Conservation (phyloP, 2,888 invertebrate genomes). For the Eretmocerus hayati region DNA sequence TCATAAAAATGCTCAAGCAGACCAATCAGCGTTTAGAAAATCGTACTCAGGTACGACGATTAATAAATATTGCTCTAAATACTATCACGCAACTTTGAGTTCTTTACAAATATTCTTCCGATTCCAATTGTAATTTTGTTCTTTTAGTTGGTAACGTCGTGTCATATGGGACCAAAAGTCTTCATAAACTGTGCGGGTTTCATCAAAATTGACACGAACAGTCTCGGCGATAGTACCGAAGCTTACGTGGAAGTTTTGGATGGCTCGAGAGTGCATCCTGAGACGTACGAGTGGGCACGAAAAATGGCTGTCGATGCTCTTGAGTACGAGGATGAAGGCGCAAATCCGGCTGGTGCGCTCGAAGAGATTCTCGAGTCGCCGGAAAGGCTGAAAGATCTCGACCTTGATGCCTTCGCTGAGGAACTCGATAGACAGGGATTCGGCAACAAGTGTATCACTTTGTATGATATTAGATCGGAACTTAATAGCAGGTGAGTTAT, state of each 20-base stretch:
- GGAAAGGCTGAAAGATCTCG: conserved; percentile 88
- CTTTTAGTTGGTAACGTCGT: conserved; percentile 89
- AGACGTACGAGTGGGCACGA: conserved; percentile 99
- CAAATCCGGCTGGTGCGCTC: conserved; percentile 92
- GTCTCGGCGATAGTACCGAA: conserved; percentile 88
- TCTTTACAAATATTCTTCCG: neutral
- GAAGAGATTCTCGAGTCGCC: conserved; percentile 97
- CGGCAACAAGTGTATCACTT: conserved; percentile 84
- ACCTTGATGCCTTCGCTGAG: conserved; percentile 96
- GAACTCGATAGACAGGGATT: conserved; percentile 87
- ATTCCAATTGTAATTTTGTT: conserved; percentile 4
- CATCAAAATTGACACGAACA: conserved; percentile 95
- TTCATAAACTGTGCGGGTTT: conserved; percentile 99
- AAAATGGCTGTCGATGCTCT: conserved; percentile 99
- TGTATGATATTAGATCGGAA: conserved; percentile 96
- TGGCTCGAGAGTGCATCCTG: conserved; percentile 96
- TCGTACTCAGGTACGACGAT: conserved; percentile 87
- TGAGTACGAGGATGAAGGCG: conserved; percentile 95
- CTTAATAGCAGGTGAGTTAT: conserved; percentile 83
- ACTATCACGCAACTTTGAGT: no score
- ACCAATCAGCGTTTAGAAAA: conserved; percentile 89
- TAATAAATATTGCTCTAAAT: no score
- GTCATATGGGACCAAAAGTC: conserved; percentile 96
- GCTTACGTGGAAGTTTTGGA: conserved; percentile 94
- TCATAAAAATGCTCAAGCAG: conserved; percentile 80